Evolutionary conservation across 92 coral and sea anemone genomes (phyloP), one percentile per base, ranked within the genome.

Genomic region (Porites evermanni): DNA sequence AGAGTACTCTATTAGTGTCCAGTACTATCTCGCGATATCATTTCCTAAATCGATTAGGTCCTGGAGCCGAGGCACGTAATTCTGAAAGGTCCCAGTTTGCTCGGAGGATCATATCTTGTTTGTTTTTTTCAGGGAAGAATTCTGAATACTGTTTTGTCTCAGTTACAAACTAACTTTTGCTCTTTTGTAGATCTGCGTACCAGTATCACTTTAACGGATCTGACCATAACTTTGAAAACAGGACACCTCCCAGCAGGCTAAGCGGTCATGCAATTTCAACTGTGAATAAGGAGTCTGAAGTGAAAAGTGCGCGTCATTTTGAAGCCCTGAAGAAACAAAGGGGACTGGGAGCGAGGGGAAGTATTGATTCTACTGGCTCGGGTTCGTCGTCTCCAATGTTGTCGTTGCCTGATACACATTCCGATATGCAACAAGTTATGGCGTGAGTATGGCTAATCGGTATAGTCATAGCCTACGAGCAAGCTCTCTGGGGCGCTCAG

Each of bases 341-440:
- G 44, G 64, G 80, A 83, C 72, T 53, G 87, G 73, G 61, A 9
- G 50, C 65, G 4, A 83, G 80, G 53, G 81, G 80, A 16, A 90
- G 81, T 17, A 17, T 69, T 17, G 91, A 77, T 72, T 82, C 91
- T 12, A 53, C 68, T 72, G 91, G 88, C 51, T 76, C 88, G 18
- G 84, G 88, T 16, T 47, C 26, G 9, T 88, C 86, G 11, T 75
- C 93, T 20, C 81, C 87, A 1, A 58, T 72, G 78, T 38, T 38
- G 47, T 86, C 93, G 9, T 64, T 66, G 87, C 8, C 86, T 11
- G 93, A 90, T 19, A 64, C 75, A 21, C 56, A 79, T 29, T 53
- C 93, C 12, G 82, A 59, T 2, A 76, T 80, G 50, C 88, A 91
- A 53, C 72, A 69, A n/a, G 78, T 88, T 12, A 87, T 91, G 93